These are phyloP conservation scores for Pararge aegeria DNA, from an alignment of 1,140 invertebrate species.

Conservation along the genomic window DNA sequence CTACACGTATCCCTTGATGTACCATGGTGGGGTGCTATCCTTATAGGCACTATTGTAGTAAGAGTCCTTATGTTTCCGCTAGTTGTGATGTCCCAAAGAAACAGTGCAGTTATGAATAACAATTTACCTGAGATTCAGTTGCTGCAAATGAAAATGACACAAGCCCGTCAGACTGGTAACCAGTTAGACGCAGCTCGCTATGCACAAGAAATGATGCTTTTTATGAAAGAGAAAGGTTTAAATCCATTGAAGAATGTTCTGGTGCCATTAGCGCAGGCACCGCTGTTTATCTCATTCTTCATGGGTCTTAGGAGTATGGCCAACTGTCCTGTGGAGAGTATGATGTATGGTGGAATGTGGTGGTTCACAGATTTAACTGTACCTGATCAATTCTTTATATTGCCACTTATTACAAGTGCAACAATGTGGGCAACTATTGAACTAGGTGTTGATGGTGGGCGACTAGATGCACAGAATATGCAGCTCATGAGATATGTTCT, in stretches of 20 bases:
- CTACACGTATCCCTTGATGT: slow-evolving; percentile 87
- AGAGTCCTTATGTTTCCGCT: slow-evolving; percentile 90
- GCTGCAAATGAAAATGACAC: slow-evolving; percentile 90
- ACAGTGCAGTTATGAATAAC: slow-evolving; percentile 89
- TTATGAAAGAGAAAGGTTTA: slow-evolving; percentile 90
- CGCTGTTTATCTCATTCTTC: slow-evolving; percentile 95
- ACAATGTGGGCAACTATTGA: slow-evolving; percentile 92
- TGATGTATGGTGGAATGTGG: slow-evolving; percentile 92
- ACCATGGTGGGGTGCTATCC: slow-evolving; percentile 95
- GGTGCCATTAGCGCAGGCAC: slow-evolving; percentile 91
- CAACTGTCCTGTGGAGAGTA: slow-evolving; percentile 91
- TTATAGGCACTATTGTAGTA: slow-evolving; percentile 87
- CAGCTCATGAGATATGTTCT: slow-evolving; percentile 87
- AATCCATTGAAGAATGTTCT: slow-evolving; percentile 91
- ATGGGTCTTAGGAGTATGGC: slow-evolving; percentile 92
- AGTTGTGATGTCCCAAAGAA: slow-evolving; percentile 88
- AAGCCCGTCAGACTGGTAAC: slow-evolving; percentile 90
- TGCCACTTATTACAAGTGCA: slow-evolving; percentile 91
- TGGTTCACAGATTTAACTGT: slow-evolving; percentile 97
- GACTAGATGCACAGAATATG: slow-evolving; percentile 82
- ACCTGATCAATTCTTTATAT: slow-evolving; percentile 92
- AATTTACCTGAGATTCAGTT: slow-evolving; percentile 89
- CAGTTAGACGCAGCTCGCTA: slow-evolving; percentile 86
- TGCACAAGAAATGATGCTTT: slow-evolving; percentile 87
- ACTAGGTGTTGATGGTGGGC: slow-evolving; percentile 89